Evolutionary conservation across 2,113 vertebrate genomes (phyloP).

Genomic region (Anoura caudifer): DNA sequence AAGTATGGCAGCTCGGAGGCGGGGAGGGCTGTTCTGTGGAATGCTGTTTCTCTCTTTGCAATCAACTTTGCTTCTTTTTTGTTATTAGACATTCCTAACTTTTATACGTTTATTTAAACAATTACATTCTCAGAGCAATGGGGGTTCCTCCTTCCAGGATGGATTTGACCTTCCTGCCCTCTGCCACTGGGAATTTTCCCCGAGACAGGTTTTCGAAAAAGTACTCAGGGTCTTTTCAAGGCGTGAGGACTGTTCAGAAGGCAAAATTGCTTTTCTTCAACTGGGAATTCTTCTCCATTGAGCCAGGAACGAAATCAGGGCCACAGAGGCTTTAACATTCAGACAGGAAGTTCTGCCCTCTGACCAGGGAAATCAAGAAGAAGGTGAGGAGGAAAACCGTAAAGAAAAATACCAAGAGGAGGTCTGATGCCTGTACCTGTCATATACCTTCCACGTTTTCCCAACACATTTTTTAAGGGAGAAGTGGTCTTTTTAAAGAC

Average conservation of each 20-base stretch:
- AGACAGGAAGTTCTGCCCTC: slow-evolving; percentile 80
- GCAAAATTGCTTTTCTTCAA: slow-evolving; percentile 61
- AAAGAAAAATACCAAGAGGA: slow-evolving; percentile 74
- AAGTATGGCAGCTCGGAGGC: not conserved
- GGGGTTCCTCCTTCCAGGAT: not conserved
- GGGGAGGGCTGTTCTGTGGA: not conserved
- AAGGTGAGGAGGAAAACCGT: slow-evolving; percentile 79
- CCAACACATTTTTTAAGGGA: slow-evolving; percentile 29
- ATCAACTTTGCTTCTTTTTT: not conserved
- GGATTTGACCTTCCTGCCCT: not conserved
- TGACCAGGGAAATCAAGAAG: slow-evolving; percentile 74
- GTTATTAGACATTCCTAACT: not conserved
- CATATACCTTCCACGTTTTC: slow-evolving; percentile 33
- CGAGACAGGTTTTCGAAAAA: slow-evolving; percentile 32
- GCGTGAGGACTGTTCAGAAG: slow-evolving; percentile 24
- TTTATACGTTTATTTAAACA: slow-evolving; percentile 5
- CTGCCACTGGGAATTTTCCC: slow-evolving; percentile 12
- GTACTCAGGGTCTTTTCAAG: slow-evolving; percentile 35
- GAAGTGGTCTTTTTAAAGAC: slow-evolving; percentile 20
- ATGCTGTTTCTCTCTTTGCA: not conserved
- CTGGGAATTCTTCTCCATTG: slow-evolving; percentile 58
- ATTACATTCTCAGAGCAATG: not conserved
- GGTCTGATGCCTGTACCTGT: not conserved
- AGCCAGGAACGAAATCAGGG: slow-evolving; percentile 70
- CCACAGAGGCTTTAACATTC: slow-evolving; percentile 62